A percentile compares a stretch with the other conserved stretches of the same genome.
These are phyloP conservation scores for Polyommatus icarus DNA, from an alignment of 2,888 invertebrate species.

Conservation along the genomic window DNA sequence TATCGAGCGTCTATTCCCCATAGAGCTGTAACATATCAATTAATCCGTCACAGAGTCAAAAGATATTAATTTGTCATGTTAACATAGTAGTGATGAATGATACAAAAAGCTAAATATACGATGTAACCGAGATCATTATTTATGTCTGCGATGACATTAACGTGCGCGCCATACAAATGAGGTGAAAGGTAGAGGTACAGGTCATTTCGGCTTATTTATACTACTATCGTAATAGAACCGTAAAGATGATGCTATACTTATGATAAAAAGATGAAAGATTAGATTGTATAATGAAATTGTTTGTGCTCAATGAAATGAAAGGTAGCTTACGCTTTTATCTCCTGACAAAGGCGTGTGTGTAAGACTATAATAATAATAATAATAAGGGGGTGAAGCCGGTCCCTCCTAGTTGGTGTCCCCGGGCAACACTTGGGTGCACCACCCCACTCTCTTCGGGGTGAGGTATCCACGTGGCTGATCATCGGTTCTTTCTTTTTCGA, in stretches of 20 bases:
- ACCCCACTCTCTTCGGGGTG: too few relatives aligned
- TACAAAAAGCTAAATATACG: conserved; percentile 9
- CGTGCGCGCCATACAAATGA: conserved; percentile 21
- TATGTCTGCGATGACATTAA: conserved; percentile 11
- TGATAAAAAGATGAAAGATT: too few relatives aligned
- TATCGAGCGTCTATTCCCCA: background rate
- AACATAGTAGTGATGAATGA: conserved; percentile 10
- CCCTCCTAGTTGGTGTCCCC: too few relatives aligned
- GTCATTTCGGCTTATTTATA: background rate
- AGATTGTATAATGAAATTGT: too few relatives aligned
- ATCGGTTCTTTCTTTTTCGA: too few relatives aligned
- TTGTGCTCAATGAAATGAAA: background rate
- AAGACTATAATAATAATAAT: too few relatives aligned
- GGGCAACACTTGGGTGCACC: too few relatives aligned
- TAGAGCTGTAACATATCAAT: conserved; percentile 8
- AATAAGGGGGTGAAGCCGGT: too few relatives aligned
- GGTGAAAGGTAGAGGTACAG: conserved; percentile 23
- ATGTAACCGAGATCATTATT: conserved; percentile 11
- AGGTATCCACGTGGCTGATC: too few relatives aligned
- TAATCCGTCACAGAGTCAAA: background rate
- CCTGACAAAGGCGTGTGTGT: too few relatives aligned
- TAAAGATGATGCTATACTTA: background rate
- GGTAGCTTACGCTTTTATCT: background rate
- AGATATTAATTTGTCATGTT: conserved; percentile 8
- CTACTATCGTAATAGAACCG: background rate